Base-by-base conservation (phyloP, 1,140 invertebrate species). In the Tetramorium simillimum region DNA sequence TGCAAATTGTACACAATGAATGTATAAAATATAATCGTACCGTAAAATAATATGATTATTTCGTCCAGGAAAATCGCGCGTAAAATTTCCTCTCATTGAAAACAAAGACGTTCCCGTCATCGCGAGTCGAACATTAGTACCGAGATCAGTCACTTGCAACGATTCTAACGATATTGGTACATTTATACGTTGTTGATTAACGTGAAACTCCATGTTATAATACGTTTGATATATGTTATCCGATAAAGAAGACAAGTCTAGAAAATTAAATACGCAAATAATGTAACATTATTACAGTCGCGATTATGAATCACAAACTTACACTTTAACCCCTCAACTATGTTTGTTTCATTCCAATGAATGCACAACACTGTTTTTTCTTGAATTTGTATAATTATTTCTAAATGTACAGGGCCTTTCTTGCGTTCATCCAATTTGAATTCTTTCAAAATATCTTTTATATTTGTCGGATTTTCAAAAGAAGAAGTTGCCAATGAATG, bases 31-130 rank as follows among this genome's bases (percentile, higher is more conserved):
- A 33, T 46, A 80, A 40, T 60, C 73, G 86, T 92, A 96, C 95
- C 96, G 95, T 7, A 96, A 94, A 91, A 96, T 96, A 40, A 96
- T 93, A 88, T 96, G 96, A 87, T 96, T 95, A 51, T 96, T 96
- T 67, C 96, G 95, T 88, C 94, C 95, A 62, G 90, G 94, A 3
- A 92, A 86, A 40, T 94, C 90, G 18, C 93, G 94, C 2, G 96
- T 96, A 18, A 96, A 96, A 78, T 96, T 96, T 69, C 96, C 96
- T 75, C 96, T 94, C 87, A 96, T 92, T 7, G 96, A 96, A 63
- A 96, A 95, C 14, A 96, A 86, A 10, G 96, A 95, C 3, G 95
- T 96, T 12, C 95, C 95, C 82, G 94, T 95, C 10, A 95, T 91
- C 10, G 95, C 92, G 40, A 96, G 92, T 90, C 95, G 94, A 2